Evolutionary conservation across 2,797 vertebrate genomes (phyloP).

Genomic region (Neosalanx taihuensis): DNA sequence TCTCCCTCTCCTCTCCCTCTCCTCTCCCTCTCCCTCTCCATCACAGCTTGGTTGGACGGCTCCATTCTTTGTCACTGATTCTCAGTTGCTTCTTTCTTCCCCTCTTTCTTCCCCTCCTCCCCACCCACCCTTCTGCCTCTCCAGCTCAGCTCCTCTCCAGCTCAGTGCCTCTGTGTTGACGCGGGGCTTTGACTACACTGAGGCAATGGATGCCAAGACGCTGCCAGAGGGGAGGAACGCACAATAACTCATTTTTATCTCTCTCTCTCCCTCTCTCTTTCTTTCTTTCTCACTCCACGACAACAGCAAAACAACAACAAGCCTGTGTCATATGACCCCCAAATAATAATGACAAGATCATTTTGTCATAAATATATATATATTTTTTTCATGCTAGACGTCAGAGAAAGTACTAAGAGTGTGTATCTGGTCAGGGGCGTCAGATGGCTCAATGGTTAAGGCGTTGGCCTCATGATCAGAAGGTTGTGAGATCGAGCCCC

Average conservation of each 20-base stretch:
- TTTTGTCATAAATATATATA: neutral
- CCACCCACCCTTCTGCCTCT: constrained; percentile 24
- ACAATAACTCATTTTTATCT: neutral
- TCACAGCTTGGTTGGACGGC: neutral
- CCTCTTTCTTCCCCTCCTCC: neutral
- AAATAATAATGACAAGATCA: too few relatives aligned
- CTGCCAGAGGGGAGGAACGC: too few relatives aligned
- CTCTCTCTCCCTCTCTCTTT: neutral
- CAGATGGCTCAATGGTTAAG: too few relatives aligned
- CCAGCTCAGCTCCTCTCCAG: constrained; percentile 16
- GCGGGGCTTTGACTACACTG: too few relatives aligned
- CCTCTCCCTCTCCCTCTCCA: neutral
- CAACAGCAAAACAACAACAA: too few relatives aligned
- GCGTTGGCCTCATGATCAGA: too few relatives aligned
- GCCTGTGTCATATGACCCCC: too few relatives aligned
- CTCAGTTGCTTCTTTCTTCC: neutral
- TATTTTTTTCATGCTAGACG: neutral
- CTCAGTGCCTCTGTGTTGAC: constrained; percentile 23
- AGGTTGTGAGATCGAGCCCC: too few relatives aligned
- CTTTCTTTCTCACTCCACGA: neutral
- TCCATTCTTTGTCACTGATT: neutral
- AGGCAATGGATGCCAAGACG: too few relatives aligned
- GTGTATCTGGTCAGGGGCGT: neutral
- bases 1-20: neutral
- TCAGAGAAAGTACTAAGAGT: too few relatives aligned